Evolutionary conservation across 2,113 vertebrate species (phyloP).

Genomic region (human (Homo sapiens)): DNA sequence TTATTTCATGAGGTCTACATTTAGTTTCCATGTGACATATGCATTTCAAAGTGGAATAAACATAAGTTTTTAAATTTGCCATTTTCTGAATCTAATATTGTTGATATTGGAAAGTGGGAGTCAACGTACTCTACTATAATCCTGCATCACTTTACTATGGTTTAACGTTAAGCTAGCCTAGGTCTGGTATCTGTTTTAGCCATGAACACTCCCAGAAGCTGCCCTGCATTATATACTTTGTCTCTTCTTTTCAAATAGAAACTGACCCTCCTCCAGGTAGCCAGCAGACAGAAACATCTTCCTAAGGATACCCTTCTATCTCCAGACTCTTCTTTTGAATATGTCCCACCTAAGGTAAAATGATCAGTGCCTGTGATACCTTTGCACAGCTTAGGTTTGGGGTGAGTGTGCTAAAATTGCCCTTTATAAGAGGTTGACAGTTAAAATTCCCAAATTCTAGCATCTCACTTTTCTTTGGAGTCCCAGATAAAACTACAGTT

Average conservation of each 20-base stretch:
- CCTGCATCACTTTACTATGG: not conserved
- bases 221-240: not conserved
- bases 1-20: not conserved
- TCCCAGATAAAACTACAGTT: constrained; percentile 9
- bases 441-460: constrained; percentile 16
- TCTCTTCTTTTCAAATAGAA: constrained; percentile 85
- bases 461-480: not conserved
- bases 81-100: constrained; percentile 27
- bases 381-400: not conserved
- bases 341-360: constrained; percentile 93
- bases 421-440: not conserved
- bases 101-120: constrained; percentile 20
- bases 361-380: not conserved
- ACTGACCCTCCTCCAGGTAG: constrained; percentile 87
- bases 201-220: not conserved
- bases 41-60: constrained; percentile 49
- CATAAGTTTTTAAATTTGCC: constrained; percentile 27
- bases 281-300: constrained; percentile 86
- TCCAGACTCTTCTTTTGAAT: constrained; percentile 91
- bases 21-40: not conserved
- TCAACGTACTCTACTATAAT: not conserved
- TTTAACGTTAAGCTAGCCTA: constrained; percentile 17
- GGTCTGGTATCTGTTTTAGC: constrained; percentile 13
- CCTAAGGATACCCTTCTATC: constrained; percentile 39
- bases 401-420: not conserved